Conservation (phyloP, 2,113 vertebrate species). For the Ailurus styani region DNA sequence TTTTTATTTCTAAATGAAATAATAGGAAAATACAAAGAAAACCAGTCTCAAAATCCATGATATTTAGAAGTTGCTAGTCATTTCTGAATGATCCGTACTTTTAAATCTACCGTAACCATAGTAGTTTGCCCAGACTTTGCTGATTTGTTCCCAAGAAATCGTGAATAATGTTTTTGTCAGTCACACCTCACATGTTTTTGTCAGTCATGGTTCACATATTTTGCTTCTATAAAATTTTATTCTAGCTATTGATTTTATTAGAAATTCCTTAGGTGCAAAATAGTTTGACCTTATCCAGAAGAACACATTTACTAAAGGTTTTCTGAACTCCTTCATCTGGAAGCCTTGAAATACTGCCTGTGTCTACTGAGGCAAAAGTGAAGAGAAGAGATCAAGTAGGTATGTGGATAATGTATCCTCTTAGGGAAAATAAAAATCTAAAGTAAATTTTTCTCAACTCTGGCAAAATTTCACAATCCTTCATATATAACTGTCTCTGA, state of each 20-base stretch:
- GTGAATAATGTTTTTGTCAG: background rate
- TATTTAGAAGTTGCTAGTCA: background rate
- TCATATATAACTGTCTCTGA: background rate
- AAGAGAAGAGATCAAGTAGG: background rate
- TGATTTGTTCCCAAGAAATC: background rate
- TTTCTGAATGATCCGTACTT: background rate
- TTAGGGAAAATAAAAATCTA: background rate
- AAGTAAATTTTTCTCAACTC: background rate
- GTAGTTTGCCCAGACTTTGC: background rate
- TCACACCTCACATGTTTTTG: background rate
- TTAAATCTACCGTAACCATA: background rate
- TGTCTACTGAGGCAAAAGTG: background rate
- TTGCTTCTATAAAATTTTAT: background rate
- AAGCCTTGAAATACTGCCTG: background rate
- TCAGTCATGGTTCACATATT: background rate
- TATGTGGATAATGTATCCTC: background rate
- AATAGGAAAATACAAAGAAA: background rate
- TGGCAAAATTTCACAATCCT: background rate
- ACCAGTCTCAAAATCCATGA: background rate
- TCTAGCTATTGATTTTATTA: slow-evolving; percentile 45
- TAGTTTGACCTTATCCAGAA: background rate
- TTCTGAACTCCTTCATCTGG: background rate
- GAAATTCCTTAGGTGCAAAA: slow-evolving; percentile 35
- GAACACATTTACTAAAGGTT: background rate
- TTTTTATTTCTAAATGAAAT: background rate